Conservation (phyloP, 2,888 invertebrate species). For the Hypomecis punctinalis region DNA sequence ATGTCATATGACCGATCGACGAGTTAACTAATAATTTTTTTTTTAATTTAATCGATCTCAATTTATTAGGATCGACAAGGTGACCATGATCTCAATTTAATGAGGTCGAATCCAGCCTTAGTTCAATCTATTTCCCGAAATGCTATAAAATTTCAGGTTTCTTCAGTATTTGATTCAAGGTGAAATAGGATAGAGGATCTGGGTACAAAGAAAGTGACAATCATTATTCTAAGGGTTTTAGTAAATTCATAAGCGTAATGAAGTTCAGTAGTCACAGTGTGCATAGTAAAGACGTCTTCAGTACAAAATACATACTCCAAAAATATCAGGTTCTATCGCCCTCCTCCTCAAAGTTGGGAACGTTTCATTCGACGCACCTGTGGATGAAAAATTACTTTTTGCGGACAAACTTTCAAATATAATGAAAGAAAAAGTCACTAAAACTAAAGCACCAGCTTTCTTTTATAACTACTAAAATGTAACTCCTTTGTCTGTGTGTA, state of each 20-base stretch:
- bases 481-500: background rate
- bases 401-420: constrained; percentile 5
- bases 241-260: constrained; percentile 78
- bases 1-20: too few species aligned
- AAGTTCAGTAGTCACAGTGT: constrained; percentile 66
- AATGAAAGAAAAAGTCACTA: constrained; percentile 4
- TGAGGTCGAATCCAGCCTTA: too few species aligned
- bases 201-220: constrained; percentile 20
- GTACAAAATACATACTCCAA: constrained; percentile 77
- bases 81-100: too few species aligned
- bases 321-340: constrained; percentile 68
- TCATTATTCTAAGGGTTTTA: constrained; percentile 52
- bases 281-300: constrained; percentile 65
- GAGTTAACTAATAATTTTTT: too few species aligned
- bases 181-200: constrained; percentile 6
- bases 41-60: too few species aligned
- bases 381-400: constrained; percentile 37
- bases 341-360: constrained; percentile 64
- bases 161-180: constrained; percentile 4
- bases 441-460: constrained; percentile 5
- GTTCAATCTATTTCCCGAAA: too few species aligned
- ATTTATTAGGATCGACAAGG: too few species aligned
- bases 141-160: background rate
- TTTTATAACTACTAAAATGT: constrained; percentile 2
- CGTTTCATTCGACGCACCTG: constrained; percentile 75